Base-by-base conservation (phyloP, 2,113 vertebrate species). In the Emberiza fucata region DNA sequence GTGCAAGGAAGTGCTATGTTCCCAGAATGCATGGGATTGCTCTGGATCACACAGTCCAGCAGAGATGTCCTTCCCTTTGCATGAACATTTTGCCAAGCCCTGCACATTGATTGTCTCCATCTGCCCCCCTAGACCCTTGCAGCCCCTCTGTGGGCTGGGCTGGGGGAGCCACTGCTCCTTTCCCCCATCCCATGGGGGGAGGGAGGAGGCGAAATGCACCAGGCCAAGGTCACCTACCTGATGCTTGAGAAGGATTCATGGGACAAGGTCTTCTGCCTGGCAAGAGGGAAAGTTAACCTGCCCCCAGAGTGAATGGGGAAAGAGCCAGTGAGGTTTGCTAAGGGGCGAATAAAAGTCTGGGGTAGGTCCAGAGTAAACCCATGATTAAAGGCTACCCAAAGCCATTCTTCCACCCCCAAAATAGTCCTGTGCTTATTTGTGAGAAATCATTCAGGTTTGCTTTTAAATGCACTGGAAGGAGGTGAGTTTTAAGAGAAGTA, bases 151-250 rank as follows among this genome's bases (percentile, higher is more conserved):
- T 31, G 60, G 15, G 14, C 56, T 76, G 39, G 28, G 21, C 76
- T 70, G 33, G 23, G 29, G 12, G 18, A 70, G n/a, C 9, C 23
- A 22, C 22, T 0, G 2, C 18, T 63, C 20, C 9, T 64, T n/a
- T 71, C 3, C 47, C 40, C 19, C 4, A 4, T 25, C 28, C 33
- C 40, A 25, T 5, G 37, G 37, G 13, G 27, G 22, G 25, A 75
- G 5, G 18, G 19, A 6, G 50, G 70, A 82, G 21, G 29, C 19
- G 56, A 57, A 92, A 57, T 10, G 20, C 18, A 20, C 2, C 0
- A 1, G 24, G 22, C 6, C 35, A 72, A 37, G 16, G 24, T 23
- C 39, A 45, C 12, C n/a, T 47, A 22, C 9, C 6, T 0, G 0
- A 3, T 8, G 5, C 37, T 72, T 39, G 27, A 56, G 61, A 63